Percentiles rank a stretch among this genome's conserved stretches.
Evolutionary conservation across 1,140 invertebrate species (phyloP).

Genomic region (Atta colombica): DNA sequence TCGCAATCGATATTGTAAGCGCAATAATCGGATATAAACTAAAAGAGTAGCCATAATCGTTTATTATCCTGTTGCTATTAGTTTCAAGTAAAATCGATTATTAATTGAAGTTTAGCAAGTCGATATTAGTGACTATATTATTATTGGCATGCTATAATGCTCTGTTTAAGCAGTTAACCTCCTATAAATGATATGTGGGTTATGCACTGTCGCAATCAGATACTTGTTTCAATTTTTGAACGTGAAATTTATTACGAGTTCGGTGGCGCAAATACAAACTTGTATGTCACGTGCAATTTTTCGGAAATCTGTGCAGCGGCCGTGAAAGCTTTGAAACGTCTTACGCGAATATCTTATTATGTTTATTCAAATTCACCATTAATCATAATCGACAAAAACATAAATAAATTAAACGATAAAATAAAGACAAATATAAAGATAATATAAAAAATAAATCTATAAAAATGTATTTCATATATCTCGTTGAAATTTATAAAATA

Average conservation of each 20-base stretch:
- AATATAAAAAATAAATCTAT: neutral
- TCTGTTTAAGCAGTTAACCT: constrained; percentile 30
- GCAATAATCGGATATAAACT: neutral
- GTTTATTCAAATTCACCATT: neutral
- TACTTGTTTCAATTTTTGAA: constrained; percentile 23
- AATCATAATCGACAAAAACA: neutral
- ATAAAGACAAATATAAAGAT: neutral
- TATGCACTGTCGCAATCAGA: constrained; percentile 6
- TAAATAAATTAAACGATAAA: neutral
- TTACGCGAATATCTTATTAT: neutral
- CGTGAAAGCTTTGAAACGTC: neutral
- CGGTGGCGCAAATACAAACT: neutral
- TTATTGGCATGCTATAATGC: constrained; percentile 6
- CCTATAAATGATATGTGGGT: constrained; percentile 7
- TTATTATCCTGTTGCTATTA: neutral
- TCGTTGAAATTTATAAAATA: neutral
- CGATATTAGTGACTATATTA: constrained; percentile 12
- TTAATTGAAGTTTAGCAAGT: neutral
- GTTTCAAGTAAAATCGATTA: constrained; percentile 23
- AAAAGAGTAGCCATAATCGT: constrained; percentile 8
- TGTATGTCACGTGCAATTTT: neutral
- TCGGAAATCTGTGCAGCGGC: neutral
- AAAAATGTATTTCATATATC: neutral
- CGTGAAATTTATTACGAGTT: neutral
- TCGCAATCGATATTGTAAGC: neutral